Base-by-base conservation (phyloP, 2,113 vertebrate genomes). In the Erythrolamprus reginae region DNA sequence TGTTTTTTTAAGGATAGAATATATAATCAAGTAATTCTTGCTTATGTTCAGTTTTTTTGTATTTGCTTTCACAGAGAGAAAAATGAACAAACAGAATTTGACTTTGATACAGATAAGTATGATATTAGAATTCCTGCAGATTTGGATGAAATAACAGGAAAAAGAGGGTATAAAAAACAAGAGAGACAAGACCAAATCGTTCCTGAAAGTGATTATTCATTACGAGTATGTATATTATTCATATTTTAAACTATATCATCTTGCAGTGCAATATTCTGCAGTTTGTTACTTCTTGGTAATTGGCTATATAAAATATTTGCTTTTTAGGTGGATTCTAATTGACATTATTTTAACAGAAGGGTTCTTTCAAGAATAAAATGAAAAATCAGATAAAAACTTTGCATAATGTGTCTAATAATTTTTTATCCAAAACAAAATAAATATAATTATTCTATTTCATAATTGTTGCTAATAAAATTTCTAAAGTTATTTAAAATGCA, bases 61-160 rank as follows among this genome's bases (percentile, higher is more conserved):
- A 55, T 89, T 45, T 91, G 82, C 1, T 70, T 93, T 87, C 28
- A 52, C 91, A 99, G 99, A 91, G 98, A 98, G 88, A 97, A 97
- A 86, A 95, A 94, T n/a, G 94, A 92, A 87, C 88, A 91, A 91
- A 95, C 97, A 3, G 99, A 99, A 91, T 99, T 99, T 96, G 99
- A 99, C 93, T 99, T 99, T 94, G 94, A 96, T 23, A 96, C 86
- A 17, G 98, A 99, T 93, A 98, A 97, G 91, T 99, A 99, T 0
- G 98, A 99, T 91, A 98, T 99, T 90, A 96, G 95, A 93, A 98
- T 99, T 93, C 98, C 98, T 87, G 97, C 97, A 48, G 98, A 98
- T 50, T 97, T 97, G 83, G 97, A 98, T 95, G 96, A 94, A 84
- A 89, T 87, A 42, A 96, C 89, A 9, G 97, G 97, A 28, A 95